Evolutionary conservation across 2,797 vertebrate genomes (phyloP).

Genomic region (Podarcis siculus): DNA sequence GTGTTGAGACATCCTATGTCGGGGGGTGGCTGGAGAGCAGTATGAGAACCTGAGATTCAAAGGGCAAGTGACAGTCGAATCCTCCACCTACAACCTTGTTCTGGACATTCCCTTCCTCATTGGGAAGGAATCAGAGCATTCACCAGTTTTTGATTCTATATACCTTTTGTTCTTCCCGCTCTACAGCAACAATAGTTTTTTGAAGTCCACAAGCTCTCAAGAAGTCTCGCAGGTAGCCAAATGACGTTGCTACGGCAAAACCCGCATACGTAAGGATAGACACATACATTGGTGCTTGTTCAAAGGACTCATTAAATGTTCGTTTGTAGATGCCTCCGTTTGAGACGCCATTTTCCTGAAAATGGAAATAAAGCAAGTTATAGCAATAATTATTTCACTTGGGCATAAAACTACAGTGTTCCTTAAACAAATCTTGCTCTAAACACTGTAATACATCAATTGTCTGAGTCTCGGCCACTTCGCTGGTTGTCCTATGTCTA

Average conservation of each 20-base stretch:
- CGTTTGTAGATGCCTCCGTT: conserved; percentile 72
- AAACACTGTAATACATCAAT: neutral
- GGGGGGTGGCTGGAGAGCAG: neutral
- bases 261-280: conserved; percentile 91
- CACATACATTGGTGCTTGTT: conserved; percentile 90
- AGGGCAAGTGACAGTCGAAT: neutral
- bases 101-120: neutral
- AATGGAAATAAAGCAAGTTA: conserved; percentile 60
- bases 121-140: neutral
- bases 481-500: too few relatives aligned
- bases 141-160: conserved; percentile 46
- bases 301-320: conserved; percentile 82
- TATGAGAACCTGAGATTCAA: neutral
- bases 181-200: conserved; percentile 86
- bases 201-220: conserved; percentile 90
- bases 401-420: neutral
- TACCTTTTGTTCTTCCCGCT: conserved; percentile 92
- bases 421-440: accelerated
- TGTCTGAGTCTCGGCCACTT: neutral
- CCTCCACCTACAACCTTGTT: neutral
- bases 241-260: conserved; percentile 89
- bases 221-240: conserved; percentile 94
- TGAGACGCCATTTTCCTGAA: conserved; percentile 83
- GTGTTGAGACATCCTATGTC: neutral
- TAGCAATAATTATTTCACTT: neutral